Evolutionary conservation across 2,888 invertebrate species (phyloP).

Genomic region (Sminthurinus aureus): DNA sequence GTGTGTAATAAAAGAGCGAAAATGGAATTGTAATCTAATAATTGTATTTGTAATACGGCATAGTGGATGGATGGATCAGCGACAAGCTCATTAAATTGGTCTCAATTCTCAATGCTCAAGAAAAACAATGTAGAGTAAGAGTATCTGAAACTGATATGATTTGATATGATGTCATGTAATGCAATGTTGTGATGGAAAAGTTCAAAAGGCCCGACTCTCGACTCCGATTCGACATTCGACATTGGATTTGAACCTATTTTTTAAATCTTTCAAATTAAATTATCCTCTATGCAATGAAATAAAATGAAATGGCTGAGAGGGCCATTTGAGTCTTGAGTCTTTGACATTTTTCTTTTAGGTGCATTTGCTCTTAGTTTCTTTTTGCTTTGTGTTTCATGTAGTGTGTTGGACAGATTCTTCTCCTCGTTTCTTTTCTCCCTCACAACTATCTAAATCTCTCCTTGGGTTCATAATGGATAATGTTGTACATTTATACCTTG

Average conservation of each 20-base stretch:
- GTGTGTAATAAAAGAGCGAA: too few species aligned
- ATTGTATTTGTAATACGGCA: too few species aligned
- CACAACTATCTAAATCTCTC: background rate
- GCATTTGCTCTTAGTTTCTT: constrained; percentile 15
- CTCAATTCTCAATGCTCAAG: too few species aligned
- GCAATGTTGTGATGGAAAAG: background rate
- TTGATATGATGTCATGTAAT: too few species aligned
- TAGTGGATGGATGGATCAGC: too few species aligned
- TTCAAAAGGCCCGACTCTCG: background rate
- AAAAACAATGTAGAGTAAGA: too few species aligned
- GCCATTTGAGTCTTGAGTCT: background rate
- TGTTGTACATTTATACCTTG: background rate
- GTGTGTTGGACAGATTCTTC: constrained; percentile 33
- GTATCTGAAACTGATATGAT: too few species aligned
- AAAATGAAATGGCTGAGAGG: constrained; percentile 27
- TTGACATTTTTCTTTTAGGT: too few species aligned
- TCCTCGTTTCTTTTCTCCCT: background rate
- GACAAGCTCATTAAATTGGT: too few species aligned
- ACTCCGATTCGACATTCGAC: too few species aligned
- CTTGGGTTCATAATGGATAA: background rate
- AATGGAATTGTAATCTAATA: too few species aligned
- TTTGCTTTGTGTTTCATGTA: background rate
- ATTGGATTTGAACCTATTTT: constrained; percentile 33
- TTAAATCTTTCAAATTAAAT: constrained; percentile 41
- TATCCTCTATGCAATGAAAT: constrained; percentile 9